Base-by-base conservation (phyloP, 2,797 vertebrate species). In the Picus viridis region DNA sequence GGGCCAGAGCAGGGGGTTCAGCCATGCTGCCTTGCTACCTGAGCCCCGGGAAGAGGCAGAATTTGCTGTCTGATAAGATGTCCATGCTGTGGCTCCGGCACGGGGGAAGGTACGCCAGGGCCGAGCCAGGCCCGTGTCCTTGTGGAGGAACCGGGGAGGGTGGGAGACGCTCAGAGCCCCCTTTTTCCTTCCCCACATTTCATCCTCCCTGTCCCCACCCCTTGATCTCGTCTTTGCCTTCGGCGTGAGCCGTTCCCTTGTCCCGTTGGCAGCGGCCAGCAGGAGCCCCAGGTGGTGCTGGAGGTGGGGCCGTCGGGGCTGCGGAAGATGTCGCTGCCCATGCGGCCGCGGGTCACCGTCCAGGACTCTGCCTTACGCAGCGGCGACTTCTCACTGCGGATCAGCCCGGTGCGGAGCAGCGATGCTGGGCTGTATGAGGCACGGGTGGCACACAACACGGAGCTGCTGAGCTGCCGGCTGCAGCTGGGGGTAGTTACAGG, bases 321-420 rank as follows among this genome's bases (percentile, higher is more conserved):
- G 45, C 96, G 59, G 91, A 97, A 96, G 86, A 93, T 83, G 5
- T 81, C 90, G 1, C 95, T 45, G 81, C 91, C 62, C 51, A 95
- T 97, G 96, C 95, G 87, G 79, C 91, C 83, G 30, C 96, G 97
- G 6, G 86, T 97, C 77, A 93, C 95, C 0, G 70, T 98, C 58
- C 93, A 89, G 39, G 93, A 96, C 57, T 41, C 91, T 2, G 11
- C 94, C 86, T 53, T 97, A 10, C 96, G 86, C 81, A 76, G 41
- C 0, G 97, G 97, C 16, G 93, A 98, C 11, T 98, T 98, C 96
- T 98, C 98, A 10, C 94, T 98, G 82, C 86, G 62, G 58, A 94
- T 98, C 12, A 16, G 86, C 34, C 97, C 97, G 0, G 90, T 96
- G 16, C 71, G 20, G 29, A 89, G 77, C 0, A 45, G 89, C 20